Evolutionary conservation across 2,113 vertebrate species (phyloP), one percentile per base, ranked within the genome.

Genomic region (Chloroceryle aenea): DNA sequence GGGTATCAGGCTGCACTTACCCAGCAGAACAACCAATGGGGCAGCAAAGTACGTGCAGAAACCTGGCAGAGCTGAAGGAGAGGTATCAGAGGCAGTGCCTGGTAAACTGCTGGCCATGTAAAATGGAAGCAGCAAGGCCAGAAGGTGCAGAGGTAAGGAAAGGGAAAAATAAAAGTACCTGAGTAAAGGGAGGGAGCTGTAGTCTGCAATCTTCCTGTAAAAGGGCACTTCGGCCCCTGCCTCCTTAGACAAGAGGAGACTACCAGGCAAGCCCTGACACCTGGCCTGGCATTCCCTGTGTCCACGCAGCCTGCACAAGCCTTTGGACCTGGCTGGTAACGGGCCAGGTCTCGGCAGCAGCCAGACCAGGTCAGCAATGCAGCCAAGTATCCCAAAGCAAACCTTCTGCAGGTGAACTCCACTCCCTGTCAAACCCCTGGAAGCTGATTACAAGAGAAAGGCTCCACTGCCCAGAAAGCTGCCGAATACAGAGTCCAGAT

Each of bases 301-400:
- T 6, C n/a, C 4, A 36, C 32, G 12, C 15, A 18, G 45, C 5
- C 77, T 30, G 21, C 2, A 18, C 22, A 52, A 19, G 6, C 47
- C 21, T 23, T 73, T 40, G 22, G 59, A 10, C 53, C 68, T 50
- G 26, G 19, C 62, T 14, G 27, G 79, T 30, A 22, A 36, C 1
- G 18, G 16, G 21, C n/a, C 2, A 0, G 23, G 21, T 32, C 52
- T 30, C 50, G 34, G 10, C 38, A 6, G 1, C 29, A 48, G 27
- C 12, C 32, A 45, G 18, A 25, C 8, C 19, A 5, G 1, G 10
- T 27, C 22, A 27, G 1, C 4, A 59, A 12, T 0, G 12, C 56
- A 74, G 55, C n/a, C 26, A 48, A 29, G 16, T 1, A 40, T 7
- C 69, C 22, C 26, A 29, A 40, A 38, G 7, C 47, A 63, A 8